These are phyloP conservation scores for Piscicola geometra DNA, from an alignment of 2,888 invertebrate species.

Conservation along the genomic window DNA sequence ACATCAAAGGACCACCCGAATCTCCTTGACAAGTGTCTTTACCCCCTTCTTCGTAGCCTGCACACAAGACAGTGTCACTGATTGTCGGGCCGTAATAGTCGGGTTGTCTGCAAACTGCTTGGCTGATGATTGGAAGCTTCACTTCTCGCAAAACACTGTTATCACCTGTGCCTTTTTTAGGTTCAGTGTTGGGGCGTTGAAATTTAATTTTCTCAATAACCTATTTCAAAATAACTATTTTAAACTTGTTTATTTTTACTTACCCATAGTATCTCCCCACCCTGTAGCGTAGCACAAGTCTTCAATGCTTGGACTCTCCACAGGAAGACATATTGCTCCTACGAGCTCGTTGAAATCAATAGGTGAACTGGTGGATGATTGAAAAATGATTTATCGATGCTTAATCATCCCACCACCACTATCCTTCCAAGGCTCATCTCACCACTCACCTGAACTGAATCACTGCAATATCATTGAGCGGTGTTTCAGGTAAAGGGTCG, in stretches of 20 bases:
- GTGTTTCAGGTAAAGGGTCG: too few relatives aligned
- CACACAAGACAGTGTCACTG: conserved; percentile 47
- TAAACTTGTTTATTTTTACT: too few relatives aligned
- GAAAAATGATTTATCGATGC: neutral
- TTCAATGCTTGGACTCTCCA: neutral
- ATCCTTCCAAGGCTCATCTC: neutral
- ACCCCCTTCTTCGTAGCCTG: conserved; percentile 47
- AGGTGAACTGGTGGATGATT: neutral
- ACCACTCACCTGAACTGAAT: too few relatives aligned
- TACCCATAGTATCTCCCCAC: conserved; percentile 20
- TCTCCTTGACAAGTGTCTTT: conserved; percentile 50
- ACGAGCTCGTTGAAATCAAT: conserved; percentile 13
- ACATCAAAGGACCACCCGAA: conserved; percentile 9
- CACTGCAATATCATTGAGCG: too few relatives aligned
- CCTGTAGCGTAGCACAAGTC: too few relatives aligned
- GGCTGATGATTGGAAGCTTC: neutral
- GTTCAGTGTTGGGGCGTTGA: too few relatives aligned
- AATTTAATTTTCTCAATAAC: too few relatives aligned
- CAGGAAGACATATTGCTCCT: conserved; percentile 14
- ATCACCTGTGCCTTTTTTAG: conserved; percentile 26
- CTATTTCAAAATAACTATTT: too few relatives aligned
- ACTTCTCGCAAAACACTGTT: conserved; percentile 17
- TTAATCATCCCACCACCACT: neutral
- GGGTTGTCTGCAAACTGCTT: neutral
- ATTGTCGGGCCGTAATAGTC: conserved; percentile 1